Base-by-base conservation (phyloP, 2,797 vertebrate species). In the Falco cherrug region DNA sequence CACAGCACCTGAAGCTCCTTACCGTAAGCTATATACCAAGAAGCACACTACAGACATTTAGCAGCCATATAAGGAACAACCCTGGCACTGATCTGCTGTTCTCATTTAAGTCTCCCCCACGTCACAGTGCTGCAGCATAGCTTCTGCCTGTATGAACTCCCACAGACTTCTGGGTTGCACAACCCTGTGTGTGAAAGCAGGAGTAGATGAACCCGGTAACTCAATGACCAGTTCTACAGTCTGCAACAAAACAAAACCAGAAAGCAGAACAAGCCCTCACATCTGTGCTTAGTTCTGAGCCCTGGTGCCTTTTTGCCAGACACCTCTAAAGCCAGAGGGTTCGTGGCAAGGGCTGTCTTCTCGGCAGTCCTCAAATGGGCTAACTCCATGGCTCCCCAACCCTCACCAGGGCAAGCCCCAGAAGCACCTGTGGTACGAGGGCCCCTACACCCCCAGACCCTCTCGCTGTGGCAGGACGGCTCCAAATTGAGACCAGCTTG, bases 1-100 rank as follows among this genome's bases (percentile, higher is more conserved):
- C 65, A 28, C 28, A 21, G 83, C 83, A 95, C 83, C 90, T 96
- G 93, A 64, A 73, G 26, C 37, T 64, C 69, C 69, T 87, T 75
- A 61, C 78, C 0, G 0, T 77, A 74, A 95, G 50, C 48, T 56
- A 11, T 56, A 16, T 11, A 47, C 59, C 45, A 61, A 89, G 83
- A 77, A 84, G 47, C 33, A 63, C 9, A 5, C 15, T 56, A 15
- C 53, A 68, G 74, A 22, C 26, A 24, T 76, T 70, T 22, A 57
- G 61, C 2, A 85, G 71, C 86, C 64, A 29, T 90, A 64, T 84
- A 90, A 92, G 77, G 94, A 82, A 3, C 63, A 82, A 16, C 35
- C 43, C 45, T 93, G 90, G 88, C 94, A 56, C 77, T 1, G 10
- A 57, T 21, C 51, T 74, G n/a, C 67, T 60, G 5, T 57, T 91